A percentile compares a stretch with the other conserved stretches of the same genome.
Evolutionary conservation across 2,113 vertebrate species (phyloP).

Genomic region (Varanus komodoensis): DNA sequence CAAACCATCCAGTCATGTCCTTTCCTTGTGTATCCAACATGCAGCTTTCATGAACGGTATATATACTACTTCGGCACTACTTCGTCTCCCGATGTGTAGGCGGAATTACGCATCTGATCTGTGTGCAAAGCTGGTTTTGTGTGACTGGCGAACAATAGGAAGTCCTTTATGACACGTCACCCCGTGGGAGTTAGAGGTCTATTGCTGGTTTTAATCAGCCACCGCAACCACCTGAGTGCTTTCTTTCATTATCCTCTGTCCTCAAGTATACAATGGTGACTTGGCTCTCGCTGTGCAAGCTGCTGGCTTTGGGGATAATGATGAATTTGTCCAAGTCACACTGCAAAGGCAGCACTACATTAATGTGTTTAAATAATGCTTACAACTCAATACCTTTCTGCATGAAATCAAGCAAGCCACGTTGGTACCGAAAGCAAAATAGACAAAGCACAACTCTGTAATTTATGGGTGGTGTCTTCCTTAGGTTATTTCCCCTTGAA

Average conservation of each 20-base stretch:
- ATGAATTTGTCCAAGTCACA: background rate
- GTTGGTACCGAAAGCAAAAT: too few relatives aligned
- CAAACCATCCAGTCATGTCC: background rate
- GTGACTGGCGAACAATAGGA: background rate
- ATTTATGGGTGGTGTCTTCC: too few relatives aligned
- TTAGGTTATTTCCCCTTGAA: too few relatives aligned
- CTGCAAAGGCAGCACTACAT: background rate
- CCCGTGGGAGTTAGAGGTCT: background rate
- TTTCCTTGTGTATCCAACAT: background rate
- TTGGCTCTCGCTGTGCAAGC: background rate
- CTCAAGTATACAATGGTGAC: background rate
- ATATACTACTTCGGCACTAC: background rate
- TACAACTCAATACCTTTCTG: too few relatives aligned
- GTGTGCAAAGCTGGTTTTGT: slow-evolving; percentile 3
- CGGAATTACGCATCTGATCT: slow-evolving; percentile 32
- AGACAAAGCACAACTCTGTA: too few relatives aligned
- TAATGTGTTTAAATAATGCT: too few relatives aligned
- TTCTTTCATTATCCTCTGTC: background rate
- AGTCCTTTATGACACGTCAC: background rate
- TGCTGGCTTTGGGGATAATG: background rate
- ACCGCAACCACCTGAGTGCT: background rate
- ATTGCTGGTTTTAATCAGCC: background rate
- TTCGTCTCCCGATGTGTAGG: background rate
- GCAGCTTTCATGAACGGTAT: slow-evolving; percentile 29
- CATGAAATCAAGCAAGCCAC: too few relatives aligned